Base-by-base conservation (phyloP, 2,797 vertebrate species). In the Kryptolebias ocellatus region DNA sequence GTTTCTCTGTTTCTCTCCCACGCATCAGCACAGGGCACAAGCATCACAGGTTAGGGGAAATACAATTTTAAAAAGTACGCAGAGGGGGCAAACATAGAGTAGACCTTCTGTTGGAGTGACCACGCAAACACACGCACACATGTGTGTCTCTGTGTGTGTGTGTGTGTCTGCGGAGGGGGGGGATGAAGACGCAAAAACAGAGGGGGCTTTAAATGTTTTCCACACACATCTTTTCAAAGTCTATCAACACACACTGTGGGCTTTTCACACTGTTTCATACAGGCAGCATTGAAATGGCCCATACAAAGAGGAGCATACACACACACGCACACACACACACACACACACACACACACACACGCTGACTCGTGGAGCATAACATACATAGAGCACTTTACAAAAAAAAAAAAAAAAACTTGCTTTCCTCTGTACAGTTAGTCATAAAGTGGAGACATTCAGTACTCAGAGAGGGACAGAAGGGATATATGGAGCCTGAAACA, bases 201-300 rank as follows among this genome's bases (percentile, higher is more conserved):
- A 90, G 84, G 83, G 66, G 65, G 72, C 88, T 87, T 90, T 90
- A 85, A 86, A 86, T 79, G 79, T 87, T 76, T 76, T 80, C 76
- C 70, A 82, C 83, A 83, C 83, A 80, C 57, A 64, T 75, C 79
- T 87, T 88, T 89, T 88, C 34, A 81, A 88, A 79, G 82, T 82
- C 77, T 80, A 64, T 75, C 80, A 74, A 75, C 67, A 60, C 85
- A 87, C 92, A 91, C 83, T 83, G 85, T 78, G 73, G 75, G 87
- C 83, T 85, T 90, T 90, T 87, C 83, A 85, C 84, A 85, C 84
- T 80, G 83, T 78, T 79, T 84, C 80, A 91, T 90, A 90, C 87
- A 91, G 87, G 85, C 85, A 58, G 87, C 88, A 88, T 89, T 91
- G 84, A 91, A 81, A 81, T 51, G 9, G 69, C 60, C 75, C 74